These are phyloP conservation scores for Pyrrhosoma nymphula DNA, from an alignment of 2,888 invertebrate species.

Conservation along the genomic window DNA sequence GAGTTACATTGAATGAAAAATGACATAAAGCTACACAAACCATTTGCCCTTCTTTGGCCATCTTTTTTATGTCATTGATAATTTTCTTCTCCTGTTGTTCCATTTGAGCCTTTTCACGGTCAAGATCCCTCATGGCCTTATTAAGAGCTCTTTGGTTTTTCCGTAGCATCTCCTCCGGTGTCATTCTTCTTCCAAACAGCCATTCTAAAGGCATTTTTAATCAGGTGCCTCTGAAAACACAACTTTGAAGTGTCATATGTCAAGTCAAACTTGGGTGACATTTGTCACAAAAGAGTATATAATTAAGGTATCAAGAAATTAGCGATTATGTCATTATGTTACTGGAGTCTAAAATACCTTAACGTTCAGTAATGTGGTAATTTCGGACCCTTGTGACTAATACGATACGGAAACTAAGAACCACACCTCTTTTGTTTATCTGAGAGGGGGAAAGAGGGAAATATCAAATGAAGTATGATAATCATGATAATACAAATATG, in stretches of 20 bases:
- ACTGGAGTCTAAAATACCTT: not conserved
- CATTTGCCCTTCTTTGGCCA: constrained; percentile 99
- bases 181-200: constrained; percentile 97
- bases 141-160: constrained; percentile 99
- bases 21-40: constrained; percentile 77
- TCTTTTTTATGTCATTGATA: constrained; percentile 98
- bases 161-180: constrained; percentile 98
- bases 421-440: constrained; percentile 65
- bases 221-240: not conserved
- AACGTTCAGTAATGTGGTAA: not conserved
- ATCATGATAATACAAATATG: not conserved
- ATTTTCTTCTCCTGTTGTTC: constrained; percentile 99
- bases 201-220: constrained; percentile 82
- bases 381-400: not conserved
- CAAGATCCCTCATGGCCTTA: constrained; percentile 98
- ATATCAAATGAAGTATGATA: constrained; percentile 14
- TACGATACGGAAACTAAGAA: not conserved
- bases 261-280: not conserved
- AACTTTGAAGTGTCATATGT: not conserved
- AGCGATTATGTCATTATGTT: not conserved
- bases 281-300: not conserved
- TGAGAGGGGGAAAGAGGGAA: no score
- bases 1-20: no score
- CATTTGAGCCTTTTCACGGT: constrained; percentile 96
- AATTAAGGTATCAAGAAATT: not conserved